phyloP scores from a whole-genome alignment of 30 jellyfish, hydroid and myxozoan genomes.

The Aurelia coerulea region DNA sequence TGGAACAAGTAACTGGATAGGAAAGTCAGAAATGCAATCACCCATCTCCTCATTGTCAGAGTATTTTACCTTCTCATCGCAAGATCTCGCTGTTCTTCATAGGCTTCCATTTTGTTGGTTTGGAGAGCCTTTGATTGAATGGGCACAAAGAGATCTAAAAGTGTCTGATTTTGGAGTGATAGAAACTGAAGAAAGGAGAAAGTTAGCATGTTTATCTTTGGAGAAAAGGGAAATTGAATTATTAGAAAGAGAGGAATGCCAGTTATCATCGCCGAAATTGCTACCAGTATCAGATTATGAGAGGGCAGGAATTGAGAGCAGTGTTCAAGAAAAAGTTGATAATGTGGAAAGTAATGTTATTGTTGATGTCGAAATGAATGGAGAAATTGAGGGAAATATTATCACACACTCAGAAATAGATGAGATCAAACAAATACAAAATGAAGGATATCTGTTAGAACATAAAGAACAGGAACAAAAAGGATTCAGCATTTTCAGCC shows the following conservation, averaged over 20 bases:
- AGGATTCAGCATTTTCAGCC: not conserved
- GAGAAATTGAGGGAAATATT: too few species aligned
- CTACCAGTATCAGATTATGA: slow-evolving; percentile 1
- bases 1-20: slow-evolving; percentile 97
- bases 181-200: not conserved
- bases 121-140: slow-evolving; percentile 9
- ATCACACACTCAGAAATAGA: too few species aligned
- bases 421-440: not conserved
- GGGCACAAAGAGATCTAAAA: slow-evolving; percentile 17
- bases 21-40: slow-evolving; percentile 20
- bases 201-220: not conserved
- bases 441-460: not conserved
- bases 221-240: not conserved
- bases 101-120: slow-evolving; percentile 67
- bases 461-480: not conserved
- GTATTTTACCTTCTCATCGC: slow-evolving; percentile 38
- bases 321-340: not conserved
- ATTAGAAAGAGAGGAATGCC: not conserved
- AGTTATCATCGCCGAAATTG: not conserved
- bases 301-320: too few species aligned
- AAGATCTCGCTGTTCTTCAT: slow-evolving; percentile 55
- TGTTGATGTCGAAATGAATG: not conserved
- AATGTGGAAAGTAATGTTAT: not conserved
- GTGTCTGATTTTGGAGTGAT: slow-evolving; percentile 16
- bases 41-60: slow-evolving; percentile 9